Evolutionary conservation across 2,797 vertebrate species (phyloP), one percentile per base, ranked within the genome.

Genomic region (Petrocephalus schoutedeni): DNA sequence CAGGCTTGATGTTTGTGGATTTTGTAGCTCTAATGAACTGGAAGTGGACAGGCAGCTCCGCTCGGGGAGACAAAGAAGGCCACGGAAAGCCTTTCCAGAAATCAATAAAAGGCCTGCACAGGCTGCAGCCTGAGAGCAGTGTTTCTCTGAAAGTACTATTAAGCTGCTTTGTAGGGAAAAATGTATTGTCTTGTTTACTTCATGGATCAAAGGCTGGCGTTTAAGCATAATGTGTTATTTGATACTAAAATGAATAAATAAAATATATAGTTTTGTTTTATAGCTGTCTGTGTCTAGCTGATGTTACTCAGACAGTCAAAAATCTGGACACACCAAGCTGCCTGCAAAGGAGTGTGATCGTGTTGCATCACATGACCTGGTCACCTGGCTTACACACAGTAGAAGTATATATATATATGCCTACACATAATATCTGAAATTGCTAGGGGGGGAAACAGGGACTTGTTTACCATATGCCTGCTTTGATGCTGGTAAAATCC

Each of bases 101-200:
- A 86, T 86, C 84, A 86, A 86, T 41, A 41, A 36, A 86, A 86
- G 84, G 56, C 28, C 57, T 41, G 45, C 84, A 57, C 32, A n/a
- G 56, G 28, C 80, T 49, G 45, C 41, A 21, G 41, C 8, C 32
- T 0, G 77, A 80, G 28, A 54, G 51, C 54, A 54, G 51, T 57
- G 56, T 59, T 86, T 58, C 54, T 58, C 54, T 86, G 54, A 86
- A 36, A 86, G 84, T 9, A 86, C 54, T 58, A 86, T 56, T 85
- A 85, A 58, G 54, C 84, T 28, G 54, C 54, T 58, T 58, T 85
- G 49, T 56, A 9, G 80, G n/a, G 5, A 83, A 83, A 51, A 83
- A 54, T 86, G 53, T 21, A 41, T 86, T 58, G 54, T n/a, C 32
- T 41, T 86, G 56, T n/a, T 58, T 86, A 58, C 23, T 41, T 58